Evolutionary conservation across 1,140 invertebrate species (phyloP).

Genomic region (Bombus affinis): DNA sequence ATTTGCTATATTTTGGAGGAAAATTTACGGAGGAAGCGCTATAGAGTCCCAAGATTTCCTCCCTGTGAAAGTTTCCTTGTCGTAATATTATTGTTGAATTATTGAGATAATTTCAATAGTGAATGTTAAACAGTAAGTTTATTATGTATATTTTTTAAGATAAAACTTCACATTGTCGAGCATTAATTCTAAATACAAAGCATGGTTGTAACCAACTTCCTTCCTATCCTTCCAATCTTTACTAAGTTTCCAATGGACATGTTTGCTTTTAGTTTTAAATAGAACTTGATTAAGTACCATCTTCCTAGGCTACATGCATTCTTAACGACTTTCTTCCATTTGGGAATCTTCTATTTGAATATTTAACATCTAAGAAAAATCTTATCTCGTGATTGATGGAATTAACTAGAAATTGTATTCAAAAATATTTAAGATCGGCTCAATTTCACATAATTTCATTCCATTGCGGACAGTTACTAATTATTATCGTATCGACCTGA

Average conservation of each 20-base stretch:
- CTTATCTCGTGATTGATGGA: too few species aligned
- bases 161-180: background rate
- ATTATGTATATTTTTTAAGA: background rate
- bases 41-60: background rate
- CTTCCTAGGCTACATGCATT: too few species aligned
- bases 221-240: background rate
- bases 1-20: too few species aligned
- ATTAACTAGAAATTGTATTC: too few species aligned
- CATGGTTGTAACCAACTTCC: background rate
- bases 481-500: too few species aligned
- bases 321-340: too few species aligned
- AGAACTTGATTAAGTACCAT: background rate
- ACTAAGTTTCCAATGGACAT: background rate
- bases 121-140: background rate
- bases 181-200: conserved; percentile 9
- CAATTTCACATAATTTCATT: too few species aligned
- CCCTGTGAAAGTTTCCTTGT: background rate
- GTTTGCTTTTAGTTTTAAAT: background rate
- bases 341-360: background rate
- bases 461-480: too few species aligned
- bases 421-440: too few species aligned
- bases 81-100: background rate
- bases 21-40: too few species aligned
- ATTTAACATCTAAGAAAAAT: background rate
- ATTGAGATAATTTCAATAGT: background rate